A percentile compares a stretch with the other conserved stretches of the same genome.
These are phyloP conservation scores for Emesis russula DNA, from an alignment of 2,888 invertebrate species.

Conservation along the genomic window DNA sequence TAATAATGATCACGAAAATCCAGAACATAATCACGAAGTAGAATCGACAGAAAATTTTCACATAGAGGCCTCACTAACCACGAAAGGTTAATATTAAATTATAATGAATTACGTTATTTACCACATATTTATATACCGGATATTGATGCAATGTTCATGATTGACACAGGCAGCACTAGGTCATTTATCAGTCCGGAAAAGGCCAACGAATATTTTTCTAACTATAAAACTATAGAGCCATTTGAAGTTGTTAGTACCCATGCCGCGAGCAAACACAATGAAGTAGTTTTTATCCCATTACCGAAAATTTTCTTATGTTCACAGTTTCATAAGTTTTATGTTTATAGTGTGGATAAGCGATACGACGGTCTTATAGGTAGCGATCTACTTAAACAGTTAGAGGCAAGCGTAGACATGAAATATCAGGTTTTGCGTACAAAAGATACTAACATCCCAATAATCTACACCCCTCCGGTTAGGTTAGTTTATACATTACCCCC, in stretches of 20 bases:
- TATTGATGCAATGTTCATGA: constrained; percentile 64
- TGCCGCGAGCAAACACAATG: constrained; percentile 60
- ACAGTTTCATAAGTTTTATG: constrained; percentile 58
- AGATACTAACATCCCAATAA: constrained; percentile 51
- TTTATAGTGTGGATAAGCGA: constrained; percentile 57
- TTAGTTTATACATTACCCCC: background rate
- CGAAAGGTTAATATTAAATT: constrained; percentile 27
- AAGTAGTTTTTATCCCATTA: constrained; percentile 60
- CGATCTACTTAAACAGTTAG: constrained; percentile 69
- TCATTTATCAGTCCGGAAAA: constrained; percentile 61
- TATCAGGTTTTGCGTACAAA: constrained; percentile 50
- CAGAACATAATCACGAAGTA: background rate
- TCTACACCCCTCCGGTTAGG: constrained; percentile 37
- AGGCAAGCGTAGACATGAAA: constrained; percentile 64
- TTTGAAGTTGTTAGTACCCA: constrained; percentile 75
- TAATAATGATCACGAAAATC: constrained; percentile 9
- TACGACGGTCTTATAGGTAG: constrained; percentile 73
- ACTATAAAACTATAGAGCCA: constrained; percentile 46
- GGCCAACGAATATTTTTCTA: constrained; percentile 48
- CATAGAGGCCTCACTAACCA: background rate
- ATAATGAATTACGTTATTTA: background rate
- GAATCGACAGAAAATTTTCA: constrained; percentile 3
- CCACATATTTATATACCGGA: constrained; percentile 38
- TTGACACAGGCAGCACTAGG: constrained; percentile 75
- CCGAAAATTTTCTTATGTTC: constrained; percentile 42